These are phyloP conservation scores for Sorex fumeus DNA, from an alignment of 2,113 vertebrate genomes.

Conservation along the genomic window DNA sequence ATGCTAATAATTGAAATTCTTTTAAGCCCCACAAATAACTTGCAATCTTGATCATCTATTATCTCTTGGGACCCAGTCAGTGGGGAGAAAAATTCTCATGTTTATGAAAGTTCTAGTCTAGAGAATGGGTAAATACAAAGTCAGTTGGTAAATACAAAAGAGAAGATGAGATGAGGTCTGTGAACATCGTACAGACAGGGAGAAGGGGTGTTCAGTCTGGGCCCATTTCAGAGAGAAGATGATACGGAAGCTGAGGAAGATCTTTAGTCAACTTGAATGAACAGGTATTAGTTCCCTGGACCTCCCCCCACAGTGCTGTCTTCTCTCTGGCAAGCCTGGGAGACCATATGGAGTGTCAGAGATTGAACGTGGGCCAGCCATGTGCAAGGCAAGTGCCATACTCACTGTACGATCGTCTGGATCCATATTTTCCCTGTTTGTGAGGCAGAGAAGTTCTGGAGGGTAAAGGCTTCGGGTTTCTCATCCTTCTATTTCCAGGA, in stretches of 20 bases:
- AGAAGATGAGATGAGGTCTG: background rate
- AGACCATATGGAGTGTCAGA: too few species aligned
- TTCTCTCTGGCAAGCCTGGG: too few species aligned
- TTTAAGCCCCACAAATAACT: background rate
- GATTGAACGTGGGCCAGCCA: too few species aligned
- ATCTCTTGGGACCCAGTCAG: background rate
- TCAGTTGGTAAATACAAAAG: background rate
- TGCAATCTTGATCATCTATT: rapidly evolving
- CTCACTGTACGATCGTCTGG: too few species aligned
- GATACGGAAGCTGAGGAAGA: background rate
- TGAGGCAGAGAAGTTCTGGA: background rate
- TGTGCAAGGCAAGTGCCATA: too few species aligned
- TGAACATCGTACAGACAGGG: background rate
- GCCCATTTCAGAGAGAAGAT: background rate
- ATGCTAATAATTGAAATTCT: background rate
- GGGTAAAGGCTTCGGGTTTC: background rate
- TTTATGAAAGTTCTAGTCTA: background rate
- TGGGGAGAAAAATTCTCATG: background rate
- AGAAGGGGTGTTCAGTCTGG: background rate
- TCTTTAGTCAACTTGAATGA: background rate
- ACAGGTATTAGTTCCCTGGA: too few species aligned
- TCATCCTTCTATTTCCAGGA: background rate
- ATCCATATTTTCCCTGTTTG: background rate
- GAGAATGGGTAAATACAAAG: background rate
- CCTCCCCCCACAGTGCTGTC: background rate